Evolutionary conservation across 2,888 invertebrate genomes (phyloP), one percentile per base, ranked within the genome.

Genomic region (Mayetiola destructor): DNA sequence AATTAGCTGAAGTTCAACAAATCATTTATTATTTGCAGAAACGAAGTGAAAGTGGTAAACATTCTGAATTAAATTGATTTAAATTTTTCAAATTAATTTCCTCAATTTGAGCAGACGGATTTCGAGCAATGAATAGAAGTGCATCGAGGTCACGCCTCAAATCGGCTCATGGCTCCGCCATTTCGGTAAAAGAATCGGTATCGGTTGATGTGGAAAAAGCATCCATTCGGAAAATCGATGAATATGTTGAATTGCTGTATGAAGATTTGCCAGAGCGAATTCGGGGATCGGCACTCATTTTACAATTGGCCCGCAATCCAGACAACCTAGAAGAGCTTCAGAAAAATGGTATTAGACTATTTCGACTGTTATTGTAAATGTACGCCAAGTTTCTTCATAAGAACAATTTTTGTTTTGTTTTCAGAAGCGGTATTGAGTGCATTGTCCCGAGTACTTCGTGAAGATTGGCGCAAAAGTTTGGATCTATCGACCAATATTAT

Each of bases 401-500:
- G 55, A 56, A 12, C 2, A 12, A 14, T 20, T 39, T 56, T 8
- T 58, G 20, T 53, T 18, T 52, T 59, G 37, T 61, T 74, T 79
- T 63, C 73, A 88, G 90, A 97, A 75, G 91, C 93, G 39, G 80
- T 96, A 57, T 77, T 99, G 56, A 95, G 95, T 75, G 97, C 96
- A 39, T 76, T 99, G 64, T 90, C 95, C 12, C 80, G 99, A 67
- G 94, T 97, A 32, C 76, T 99, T 57, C 80, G 96, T 62, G 99
- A 99, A 76, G 97, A 99, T 74, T 97, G 95, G 90, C 90, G 90
- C 72, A 84, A 90, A 68, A 96, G 91, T 70, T 85, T 95, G 66
- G 95, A 97, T 70, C 75, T 99, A 59, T 92, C 94, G 64, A 95
- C 93, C 64, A 95, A 95, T 73, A 90, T 99, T 67, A 87, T 95